Percentiles rank a stretch among this genome's conserved stretches.
These are phyloP conservation scores for Bellardia bayeri DNA, from an alignment of 2,888 invertebrate genomes.

Conservation along the genomic window DNA sequence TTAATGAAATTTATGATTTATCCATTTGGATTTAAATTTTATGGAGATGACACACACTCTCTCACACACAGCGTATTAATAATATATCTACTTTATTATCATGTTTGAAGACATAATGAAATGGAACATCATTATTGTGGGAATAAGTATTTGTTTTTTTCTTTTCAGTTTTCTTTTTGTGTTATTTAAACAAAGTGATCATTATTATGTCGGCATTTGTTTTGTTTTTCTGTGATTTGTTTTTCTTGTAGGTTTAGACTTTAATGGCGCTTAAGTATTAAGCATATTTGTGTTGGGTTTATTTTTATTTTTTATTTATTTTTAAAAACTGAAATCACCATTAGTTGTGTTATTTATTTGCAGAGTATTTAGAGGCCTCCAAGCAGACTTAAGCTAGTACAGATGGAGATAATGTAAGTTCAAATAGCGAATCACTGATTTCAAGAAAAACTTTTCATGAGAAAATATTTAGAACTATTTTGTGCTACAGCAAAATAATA, in stretches of 20 bases:
- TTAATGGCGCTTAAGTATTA: constrained; percentile 50
- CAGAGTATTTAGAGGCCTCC: background rate
- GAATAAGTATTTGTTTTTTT: constrained; percentile 5
- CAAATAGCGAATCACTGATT: too few relatives aligned
- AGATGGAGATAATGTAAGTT: background rate
- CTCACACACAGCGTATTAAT: background rate
- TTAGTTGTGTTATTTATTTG: background rate
- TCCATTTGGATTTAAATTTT: constrained; percentile 55
- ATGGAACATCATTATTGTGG: constrained; percentile 31
- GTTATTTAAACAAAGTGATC: background rate
- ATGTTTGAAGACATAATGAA: constrained; percentile 12
- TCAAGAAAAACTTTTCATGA: too few relatives aligned
- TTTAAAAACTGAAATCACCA: background rate
- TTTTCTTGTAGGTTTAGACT: constrained; percentile 7
- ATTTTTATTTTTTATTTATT: constrained; percentile 10
- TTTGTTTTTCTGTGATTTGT: constrained; percentile 6
- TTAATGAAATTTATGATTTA: constrained; percentile 69
- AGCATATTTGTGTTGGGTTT: constrained; percentile 2
- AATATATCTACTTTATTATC: background rate
- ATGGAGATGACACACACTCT: constrained; percentile 5
- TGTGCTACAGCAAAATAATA: too few relatives aligned
- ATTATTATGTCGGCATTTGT: constrained; percentile 35
- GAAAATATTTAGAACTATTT: too few relatives aligned
- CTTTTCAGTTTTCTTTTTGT: too few relatives aligned
- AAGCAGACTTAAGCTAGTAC: background rate